Percentiles rank a stretch among this genome's conserved stretches.
Evolutionary conservation across 2,797 vertebrate species (phyloP).

Genomic region (Geotrypetes seraphini): DNA sequence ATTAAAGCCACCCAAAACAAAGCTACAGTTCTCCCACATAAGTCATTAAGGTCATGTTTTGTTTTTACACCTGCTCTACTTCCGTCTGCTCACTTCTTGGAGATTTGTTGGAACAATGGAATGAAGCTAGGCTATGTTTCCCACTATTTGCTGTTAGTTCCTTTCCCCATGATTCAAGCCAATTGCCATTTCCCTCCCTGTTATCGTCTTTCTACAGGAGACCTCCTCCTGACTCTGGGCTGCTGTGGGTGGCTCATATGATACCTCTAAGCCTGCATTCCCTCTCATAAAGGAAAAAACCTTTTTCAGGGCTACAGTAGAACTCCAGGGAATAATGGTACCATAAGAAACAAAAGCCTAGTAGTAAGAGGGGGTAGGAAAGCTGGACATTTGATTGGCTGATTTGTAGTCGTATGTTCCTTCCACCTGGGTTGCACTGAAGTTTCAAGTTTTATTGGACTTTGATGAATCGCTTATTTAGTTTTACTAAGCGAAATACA

Average conservation of each 20-base stretch:
- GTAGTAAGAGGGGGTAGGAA: too few relatives aligned
- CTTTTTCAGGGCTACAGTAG: not conserved
- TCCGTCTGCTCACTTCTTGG: conserved; percentile 8
- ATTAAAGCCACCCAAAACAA: conserved; percentile 11
- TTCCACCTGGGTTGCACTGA: too few relatives aligned
- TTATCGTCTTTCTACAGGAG: conserved; percentile 3
- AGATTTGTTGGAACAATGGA: conserved; percentile 16
- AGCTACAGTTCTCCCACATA: conserved; percentile 9
- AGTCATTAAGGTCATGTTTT: conserved; percentile 11
- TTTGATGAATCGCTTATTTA: too few relatives aligned
- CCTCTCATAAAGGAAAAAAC: not conserved
- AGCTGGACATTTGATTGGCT: too few relatives aligned
- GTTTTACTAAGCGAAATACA: too few relatives aligned
- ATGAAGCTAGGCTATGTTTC: conserved; percentile 1
- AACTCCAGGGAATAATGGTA: too few relatives aligned
- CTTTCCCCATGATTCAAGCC: conserved; percentile 13
- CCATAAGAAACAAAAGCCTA: too few relatives aligned
- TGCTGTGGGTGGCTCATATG: not conserved
- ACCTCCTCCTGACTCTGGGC: conserved; percentile 8
- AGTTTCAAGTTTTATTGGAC: too few relatives aligned
- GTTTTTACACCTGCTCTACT: conserved; percentile 20
- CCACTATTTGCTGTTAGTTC: conserved; percentile 11
- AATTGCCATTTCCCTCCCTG: not conserved
- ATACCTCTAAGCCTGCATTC: conserved; percentile 3
- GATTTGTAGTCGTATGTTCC: too few relatives aligned